Base-by-base conservation (phyloP, 2,113 vertebrate genomes). In the Amblyornis subalaris region DNA sequence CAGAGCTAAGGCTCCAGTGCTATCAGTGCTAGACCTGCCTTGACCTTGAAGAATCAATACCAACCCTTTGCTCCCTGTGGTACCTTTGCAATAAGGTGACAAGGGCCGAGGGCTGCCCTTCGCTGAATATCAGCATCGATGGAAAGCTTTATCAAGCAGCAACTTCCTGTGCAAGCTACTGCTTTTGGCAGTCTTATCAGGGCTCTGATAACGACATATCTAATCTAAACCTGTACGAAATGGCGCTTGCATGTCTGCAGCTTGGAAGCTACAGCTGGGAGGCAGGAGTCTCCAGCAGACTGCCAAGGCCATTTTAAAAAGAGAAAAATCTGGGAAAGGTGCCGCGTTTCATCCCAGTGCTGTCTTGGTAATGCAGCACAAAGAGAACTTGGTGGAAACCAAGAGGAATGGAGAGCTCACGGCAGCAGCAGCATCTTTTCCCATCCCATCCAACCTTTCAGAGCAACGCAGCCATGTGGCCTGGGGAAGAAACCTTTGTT, bases 211-310 rank as follows among this genome's bases (percentile, higher is more conserved):
- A 33, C 62, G 48, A 36, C 58, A 24, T 78, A 96, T 95, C 95
- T 96, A 94, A 97, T 95, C 95, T 95, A 77, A 93, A 65, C 23
- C 53, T 76, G 2, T 26, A n/a, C 4, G 66, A 88, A 53, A 75
- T 44, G 69, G 75, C 0, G 0, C 75, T 93, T 81, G 48, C 42
- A 26, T 15, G 26, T 90, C 82, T 84, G 6, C 2, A 0, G 25
- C 81, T 58, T 62, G 29, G 62, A 72, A 89, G 51, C 58, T 75
- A 44, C 42, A 78, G 62, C 50, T 60, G 79, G 70, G 89, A 87
- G 62, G 29, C 33, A 77, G 40, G 5, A 93, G 28, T 15, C 69
- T 73, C 29, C 55, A 53, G 53, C n/a, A 89, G 26, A 51, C 26
- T 14, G 25, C 19, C 45, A 45, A 2, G 1, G n/a, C 23, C 1